These are phyloP conservation scores for Alca torda DNA, from an alignment of 2,797 vertebrate genomes.

Conservation along the genomic window DNA sequence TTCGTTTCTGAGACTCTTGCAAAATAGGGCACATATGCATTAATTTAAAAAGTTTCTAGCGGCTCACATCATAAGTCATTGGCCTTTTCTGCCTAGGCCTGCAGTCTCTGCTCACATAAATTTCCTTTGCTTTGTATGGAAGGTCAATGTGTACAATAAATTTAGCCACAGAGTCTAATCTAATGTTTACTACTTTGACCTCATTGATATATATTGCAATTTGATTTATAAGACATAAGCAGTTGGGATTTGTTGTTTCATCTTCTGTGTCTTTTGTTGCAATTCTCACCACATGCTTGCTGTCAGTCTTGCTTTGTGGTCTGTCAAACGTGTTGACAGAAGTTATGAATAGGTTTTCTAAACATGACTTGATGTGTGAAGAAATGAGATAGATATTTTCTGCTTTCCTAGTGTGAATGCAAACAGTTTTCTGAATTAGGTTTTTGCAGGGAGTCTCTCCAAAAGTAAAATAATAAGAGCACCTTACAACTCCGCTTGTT, in stretches of 20 bases:
- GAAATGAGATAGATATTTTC: neutral
- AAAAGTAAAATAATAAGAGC: neutral
- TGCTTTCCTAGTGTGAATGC: neutral
- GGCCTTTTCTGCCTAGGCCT: neutral
- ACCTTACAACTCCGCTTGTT: neutral
- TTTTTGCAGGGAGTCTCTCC: neutral
- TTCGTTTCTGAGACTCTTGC: neutral
- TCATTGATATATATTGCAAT: neutral
- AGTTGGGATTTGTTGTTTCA: neutral
- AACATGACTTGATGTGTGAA: slow-evolving; percentile 51
- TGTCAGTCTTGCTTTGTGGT: slow-evolving; percentile 46
- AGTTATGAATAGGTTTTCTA: slow-evolving; percentile 55
- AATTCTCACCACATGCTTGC: slow-evolving; percentile 43
- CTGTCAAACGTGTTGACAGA: slow-evolving; percentile 45
- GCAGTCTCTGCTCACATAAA: neutral
- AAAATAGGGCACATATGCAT: neutral
- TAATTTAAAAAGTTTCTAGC: neutral
- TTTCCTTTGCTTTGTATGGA: neutral
- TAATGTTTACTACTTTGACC: neutral
- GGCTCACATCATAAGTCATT: neutral
- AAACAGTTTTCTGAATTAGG: neutral
- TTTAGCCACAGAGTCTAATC: neutral
- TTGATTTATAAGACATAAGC: neutral
- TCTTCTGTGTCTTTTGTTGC: slow-evolving; percentile 28
- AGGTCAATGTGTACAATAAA: neutral